These are phyloP conservation scores for Malacosoma neustria DNA, from an alignment of 2,888 invertebrate genomes.

Conservation along the genomic window DNA sequence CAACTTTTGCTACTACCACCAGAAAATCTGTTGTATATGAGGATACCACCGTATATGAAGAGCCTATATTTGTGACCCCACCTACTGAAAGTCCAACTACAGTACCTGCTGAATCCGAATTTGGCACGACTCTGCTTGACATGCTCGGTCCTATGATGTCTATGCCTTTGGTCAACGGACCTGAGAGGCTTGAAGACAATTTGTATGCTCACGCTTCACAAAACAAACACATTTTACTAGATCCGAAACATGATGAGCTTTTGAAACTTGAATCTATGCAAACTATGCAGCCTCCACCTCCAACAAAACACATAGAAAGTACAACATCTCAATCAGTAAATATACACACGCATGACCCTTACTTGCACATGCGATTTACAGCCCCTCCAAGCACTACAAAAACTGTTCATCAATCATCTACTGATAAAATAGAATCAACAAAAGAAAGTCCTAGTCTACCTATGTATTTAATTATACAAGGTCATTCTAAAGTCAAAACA, in stretches of 20 bases:
- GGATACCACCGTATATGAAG: conserved; percentile 36
- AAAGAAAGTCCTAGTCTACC: conserved; percentile 75
- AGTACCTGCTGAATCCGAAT: conserved; percentile 18
- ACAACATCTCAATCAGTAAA: conserved; percentile 14
- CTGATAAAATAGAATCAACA: conserved; percentile 31
- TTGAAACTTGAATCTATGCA: conserved; percentile 70
- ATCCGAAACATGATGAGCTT: conserved; percentile 32
- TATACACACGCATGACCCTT: conserved; percentile 49
- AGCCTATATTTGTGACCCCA: conserved; percentile 19
- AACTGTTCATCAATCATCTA: conserved; percentile 44
- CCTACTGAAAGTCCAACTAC: conserved; percentile 20
- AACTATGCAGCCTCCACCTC: conserved; percentile 76
- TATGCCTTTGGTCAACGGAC: conserved; percentile 56
- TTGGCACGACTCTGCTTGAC: conserved; percentile 38
- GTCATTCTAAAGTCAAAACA: conserved; percentile 90
- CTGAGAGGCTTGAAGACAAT: conserved; percentile 55
- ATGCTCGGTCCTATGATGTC: conserved; percentile 64
- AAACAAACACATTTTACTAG: conserved; percentile 52
- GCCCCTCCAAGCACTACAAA: conserved; percentile 68
- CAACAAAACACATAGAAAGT: conserved; percentile 30
- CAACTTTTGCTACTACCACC: conserved; percentile 30
- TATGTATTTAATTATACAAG: conserved; percentile 87
- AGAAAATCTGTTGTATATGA: conserved; percentile 29
- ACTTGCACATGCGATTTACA: conserved; percentile 59
- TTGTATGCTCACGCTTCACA: conserved; percentile 61